These are phyloP conservation scores for Pachyuromys duprasi DNA, from an alignment of 2,797 vertebrate species.

Conservation along the genomic window DNA sequence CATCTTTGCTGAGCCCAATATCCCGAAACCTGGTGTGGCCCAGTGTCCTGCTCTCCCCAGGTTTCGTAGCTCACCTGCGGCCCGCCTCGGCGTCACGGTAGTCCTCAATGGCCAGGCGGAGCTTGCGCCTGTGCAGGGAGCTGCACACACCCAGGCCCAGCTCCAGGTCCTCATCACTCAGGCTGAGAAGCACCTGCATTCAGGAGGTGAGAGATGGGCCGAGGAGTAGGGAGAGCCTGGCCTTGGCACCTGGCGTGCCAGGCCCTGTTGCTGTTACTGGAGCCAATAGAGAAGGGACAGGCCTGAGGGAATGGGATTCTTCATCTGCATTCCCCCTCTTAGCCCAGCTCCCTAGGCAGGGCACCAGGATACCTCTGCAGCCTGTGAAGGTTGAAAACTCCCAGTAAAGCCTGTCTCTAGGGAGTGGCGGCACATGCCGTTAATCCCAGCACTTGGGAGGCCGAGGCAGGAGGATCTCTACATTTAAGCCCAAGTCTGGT, in stretches of 20 bases:
- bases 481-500: neutral
- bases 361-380: neutral
- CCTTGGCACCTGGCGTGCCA: neutral
- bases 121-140: constrained; percentile 92
- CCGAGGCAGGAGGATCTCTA: neutral
- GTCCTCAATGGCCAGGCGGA: constrained; percentile 93
- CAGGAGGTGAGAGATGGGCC: neutral
- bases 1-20: neutral
- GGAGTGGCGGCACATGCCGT: neutral
- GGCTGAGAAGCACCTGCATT: constrained; percentile 90
- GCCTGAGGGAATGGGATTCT: neutral
- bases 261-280: neutral
- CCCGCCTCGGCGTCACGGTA: constrained; percentile 92
- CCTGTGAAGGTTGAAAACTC: neutral
- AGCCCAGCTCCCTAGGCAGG: accelerated
- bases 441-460: neutral
- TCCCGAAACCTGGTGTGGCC: neutral
- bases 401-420: neutral
- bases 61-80: constrained; percentile 86
- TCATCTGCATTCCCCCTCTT: too few species aligned
- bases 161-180: constrained; percentile 93
- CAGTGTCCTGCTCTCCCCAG: neutral
- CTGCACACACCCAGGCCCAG: constrained; percentile 90
- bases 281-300: neutral
- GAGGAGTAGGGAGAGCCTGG: too few species aligned